Evolutionary conservation across 2,113 vertebrate species (phyloP).

Genomic region (Vanacampus margaritifer): DNA sequence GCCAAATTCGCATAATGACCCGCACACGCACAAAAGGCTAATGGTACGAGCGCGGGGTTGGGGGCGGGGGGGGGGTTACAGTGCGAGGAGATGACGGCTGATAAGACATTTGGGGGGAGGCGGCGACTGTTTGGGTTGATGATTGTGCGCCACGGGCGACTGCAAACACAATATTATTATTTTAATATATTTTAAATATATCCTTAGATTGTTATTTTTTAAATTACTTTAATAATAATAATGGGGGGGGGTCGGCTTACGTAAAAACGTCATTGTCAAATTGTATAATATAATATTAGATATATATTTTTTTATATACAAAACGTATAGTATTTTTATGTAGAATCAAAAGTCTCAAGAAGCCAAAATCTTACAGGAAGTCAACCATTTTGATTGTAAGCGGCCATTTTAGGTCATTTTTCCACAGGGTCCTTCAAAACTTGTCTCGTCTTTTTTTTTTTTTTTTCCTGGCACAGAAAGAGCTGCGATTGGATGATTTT

Average conservation of each 20-base stretch:
- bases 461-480: not conserved
- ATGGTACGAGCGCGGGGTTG: not conserved
- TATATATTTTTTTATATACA: no score
- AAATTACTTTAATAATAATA: no score
- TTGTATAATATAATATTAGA: no score
- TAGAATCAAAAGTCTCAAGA: no score
- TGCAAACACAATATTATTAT: not conserved
- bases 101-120: not conserved
- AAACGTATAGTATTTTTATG: no score
- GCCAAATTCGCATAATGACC: no score
- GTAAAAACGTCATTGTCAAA: no score
- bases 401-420: not conserved
- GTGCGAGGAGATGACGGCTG: not conserved
- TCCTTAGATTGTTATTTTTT: no score
- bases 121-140: not conserved
- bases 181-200: no score
- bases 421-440: not conserved
- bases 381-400: not conserved
- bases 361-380: not conserved
- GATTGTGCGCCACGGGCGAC: conserved; percentile 5
- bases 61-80: not conserved
- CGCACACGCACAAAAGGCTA: not conserved
- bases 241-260: no score
- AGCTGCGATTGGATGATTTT: not conserved
- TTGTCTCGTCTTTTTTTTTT: not conserved